Evolutionary conservation across 1,140 invertebrate genomes (phyloP), one percentile per base, ranked within the genome.

Genomic region (Campoletis sonorensis): DNA sequence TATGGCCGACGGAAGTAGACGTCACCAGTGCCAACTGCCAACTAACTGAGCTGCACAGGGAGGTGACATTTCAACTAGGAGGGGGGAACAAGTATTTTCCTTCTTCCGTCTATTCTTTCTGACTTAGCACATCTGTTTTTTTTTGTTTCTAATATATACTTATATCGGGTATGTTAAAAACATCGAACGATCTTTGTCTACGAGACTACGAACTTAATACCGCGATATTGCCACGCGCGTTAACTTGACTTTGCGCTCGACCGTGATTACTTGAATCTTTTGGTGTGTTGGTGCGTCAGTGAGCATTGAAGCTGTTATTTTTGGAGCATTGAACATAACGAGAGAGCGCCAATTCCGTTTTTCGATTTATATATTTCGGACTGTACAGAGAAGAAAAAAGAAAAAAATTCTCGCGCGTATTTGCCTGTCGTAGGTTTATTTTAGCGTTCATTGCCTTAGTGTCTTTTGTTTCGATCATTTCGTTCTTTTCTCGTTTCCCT

Each of bases 1-100:
- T 18, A 91, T 91, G 90, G 88, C 80, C 40, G 81, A 68, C 89
- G 90, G 90, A 91, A 90, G 90, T 91, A 90, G 87, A 92, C 90
- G 91, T 91, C 90, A 91, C 85, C 90, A 88, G 86, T 91, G 90
- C 90, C 90, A 91, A 91, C 89, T 91, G 90, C 90, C 90, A 91
- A 91, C 89, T 89, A 87, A 86, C 88, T 77, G 84, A 84, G 85
- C 85, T 80, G 83, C 77, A 87, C 82, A 23, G 45, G 40, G 84
- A 84, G 84, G 76, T 89, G 84, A 83, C 79, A 84, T 88, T 90
- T 88, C 84, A 82, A 85, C 85, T 84, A 21, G 61, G 61, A 15
- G 67, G 67, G 82, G 83, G 86, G 82, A 81, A 87, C 88, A 88
- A 85, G 80, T 76, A 83, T 84, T 88, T 88, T n/a, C 18, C 77